Evolutionary conservation across 1,140 invertebrate genomes (phyloP).

Genomic region (Battus philenor): DNA sequence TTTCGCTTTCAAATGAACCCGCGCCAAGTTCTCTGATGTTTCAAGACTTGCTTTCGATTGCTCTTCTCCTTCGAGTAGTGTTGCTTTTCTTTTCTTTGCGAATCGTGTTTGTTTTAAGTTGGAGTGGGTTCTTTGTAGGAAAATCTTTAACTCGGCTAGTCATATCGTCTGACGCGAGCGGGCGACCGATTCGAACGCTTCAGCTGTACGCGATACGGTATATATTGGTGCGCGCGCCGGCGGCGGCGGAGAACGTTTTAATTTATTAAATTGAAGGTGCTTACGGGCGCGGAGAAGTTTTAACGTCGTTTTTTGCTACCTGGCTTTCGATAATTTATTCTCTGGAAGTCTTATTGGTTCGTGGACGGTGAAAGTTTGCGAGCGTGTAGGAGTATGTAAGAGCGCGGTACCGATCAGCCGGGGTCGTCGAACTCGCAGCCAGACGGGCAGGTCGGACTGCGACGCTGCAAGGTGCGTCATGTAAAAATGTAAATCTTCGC

Average conservation of each 20-base stretch:
- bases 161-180: conserved; percentile 13
- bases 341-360: neutral
- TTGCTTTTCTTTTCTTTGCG: conserved; percentile 31
- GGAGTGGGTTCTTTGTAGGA: conserved; percentile 25
- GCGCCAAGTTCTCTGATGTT: conserved; percentile 32
- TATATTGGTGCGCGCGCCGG: neutral
- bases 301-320: conserved; percentile 13
- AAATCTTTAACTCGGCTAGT: conserved; percentile 21
- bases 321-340: conserved; percentile 14
- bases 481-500: conserved; percentile 54
- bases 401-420: neutral
- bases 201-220: neutral
- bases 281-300: conserved; percentile 8
- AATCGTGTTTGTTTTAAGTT: conserved; percentile 32
- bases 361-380: neutral
- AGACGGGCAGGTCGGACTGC: neutral
- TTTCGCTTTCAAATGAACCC: conserved; percentile 43
- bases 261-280: conserved; percentile 13
- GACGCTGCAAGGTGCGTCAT: too few relatives aligned
- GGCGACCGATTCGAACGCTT: conserved; percentile 6
- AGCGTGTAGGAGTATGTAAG: too few relatives aligned
- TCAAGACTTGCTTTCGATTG: conserved; percentile 40
- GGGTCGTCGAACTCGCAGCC: neutral
- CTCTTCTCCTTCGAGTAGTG: conserved; percentile 32
- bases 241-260: conserved; percentile 1